Evolutionary conservation across 2,888 invertebrate genomes (phyloP), one percentile per base, ranked within the genome.

Genomic region (Clistopyga incitator): DNA sequence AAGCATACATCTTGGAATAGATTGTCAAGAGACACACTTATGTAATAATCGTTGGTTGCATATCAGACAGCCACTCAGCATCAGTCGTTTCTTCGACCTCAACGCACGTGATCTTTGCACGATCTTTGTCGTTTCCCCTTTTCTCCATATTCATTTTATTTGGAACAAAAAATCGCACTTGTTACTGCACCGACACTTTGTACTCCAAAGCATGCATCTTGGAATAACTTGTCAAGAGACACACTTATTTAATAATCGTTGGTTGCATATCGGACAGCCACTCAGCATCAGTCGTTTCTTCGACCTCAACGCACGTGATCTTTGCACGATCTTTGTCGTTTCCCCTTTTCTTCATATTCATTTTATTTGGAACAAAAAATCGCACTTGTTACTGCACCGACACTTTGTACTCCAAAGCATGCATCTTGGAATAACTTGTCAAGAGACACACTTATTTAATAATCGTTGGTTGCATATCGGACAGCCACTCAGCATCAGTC

Each of bases 21-120:
- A 79, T 81, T 67, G 47, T 71, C 81, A 81, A 81, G 85, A 82
- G 82, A 82, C 80, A 83, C 74, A 47, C 0, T n/a, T n/a, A n/a
- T n/a, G n/a, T n/a, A n/a, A n/a, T n/a, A n/a, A n/a, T n/a, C n/a
- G n/a, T n/a, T n/a, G n/a, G n/a, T n/a, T 68, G 34, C 70, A 47
- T 88, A 88, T 87, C 81, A 87, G 81, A 84, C 87, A 75, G 84
- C 87, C 84, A 84, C 86, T 88, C 82, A 68, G 29, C 29, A 29
- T 11, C 64, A 75, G 52, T 70, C 70, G 64, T 75, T 80, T 68
- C 67, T 81, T 56, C 82, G 84, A 47, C 75, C 78, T 75, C 54
- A 68, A 20, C 85, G 86, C 81, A 64, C 74, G 67, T 84, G 84
- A 87, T 85, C 86, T n/a, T 84, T 74, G 56, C 52, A 29, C 38